Base-by-base conservation (phyloP, 92 coral and sea anemone species). In the Epizoanthus rinbou region DNA sequence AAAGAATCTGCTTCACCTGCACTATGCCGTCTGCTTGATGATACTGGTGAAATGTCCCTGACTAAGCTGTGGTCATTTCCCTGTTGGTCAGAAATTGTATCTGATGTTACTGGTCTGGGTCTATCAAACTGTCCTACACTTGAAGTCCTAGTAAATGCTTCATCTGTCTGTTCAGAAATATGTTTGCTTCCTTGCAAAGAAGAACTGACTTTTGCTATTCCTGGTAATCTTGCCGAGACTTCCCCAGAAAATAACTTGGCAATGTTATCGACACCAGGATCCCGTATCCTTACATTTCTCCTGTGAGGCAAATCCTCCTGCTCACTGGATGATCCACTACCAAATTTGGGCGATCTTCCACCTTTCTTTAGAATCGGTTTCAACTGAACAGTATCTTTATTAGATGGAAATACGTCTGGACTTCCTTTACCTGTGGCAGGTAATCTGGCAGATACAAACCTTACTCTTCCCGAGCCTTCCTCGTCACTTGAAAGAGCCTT, bases 361-460 rank as follows among this genome's bases (percentile, higher is more conserved):
- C 86, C 75, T 53, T 90, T 86, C 83, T 93, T 95, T 17, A 95
- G 84, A 72, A 95, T 95, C 35, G 98, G 95, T 78, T 91, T 93
- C 18, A 88, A 84, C 15, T 60, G 76, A 16, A 83, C 67, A 5
- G 80, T 45, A 54, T 84, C 89, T 50, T 87, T 87, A 23, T 76
- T 69, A 37, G 74, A 76, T 28, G 69, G 75, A 15, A 58, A 64
- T 18, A 37, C 57, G 17, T 76, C 84, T 17, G 74, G 23, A 33
- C 73, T 82, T n/a, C 23, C 82, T 31, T 92, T 91, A 0, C 95
- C 98, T 33, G 98, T 95, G 2, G 98, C 98, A 13, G 98, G 98
- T 8, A 95, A 88, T 52, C 98, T 85, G 17, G 98, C 95, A 1
- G 98, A 91, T 15, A 93, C 79, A 80, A 95, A 95, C 57, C 98